Evolutionary conservation across 2,113 vertebrate genomes (phyloP).

Genomic region (Callorhinus ursinus): DNA sequence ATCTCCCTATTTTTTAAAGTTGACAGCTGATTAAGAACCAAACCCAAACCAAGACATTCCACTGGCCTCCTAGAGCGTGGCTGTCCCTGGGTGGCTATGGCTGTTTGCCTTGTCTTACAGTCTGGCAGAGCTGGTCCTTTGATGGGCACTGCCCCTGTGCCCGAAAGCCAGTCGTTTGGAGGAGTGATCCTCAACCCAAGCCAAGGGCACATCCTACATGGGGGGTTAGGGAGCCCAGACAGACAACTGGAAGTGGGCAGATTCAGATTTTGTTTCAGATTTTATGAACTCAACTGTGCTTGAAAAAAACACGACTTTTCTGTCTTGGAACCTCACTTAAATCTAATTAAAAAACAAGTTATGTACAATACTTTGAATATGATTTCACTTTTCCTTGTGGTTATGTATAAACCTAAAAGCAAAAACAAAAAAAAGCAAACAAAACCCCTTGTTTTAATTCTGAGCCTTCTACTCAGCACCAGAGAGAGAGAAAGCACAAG

Average conservation of each 20-base stretch:
- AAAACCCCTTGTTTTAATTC: neutral
- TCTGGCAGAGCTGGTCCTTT: neutral
- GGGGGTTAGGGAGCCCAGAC: neutral
- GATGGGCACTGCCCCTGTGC: neutral
- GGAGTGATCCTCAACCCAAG: neutral
- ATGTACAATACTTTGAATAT: neutral
- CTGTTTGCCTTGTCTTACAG: neutral
- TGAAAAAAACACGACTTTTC: neutral
- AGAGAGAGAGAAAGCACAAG: neutral
- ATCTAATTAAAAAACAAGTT: neutral
- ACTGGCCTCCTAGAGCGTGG: no score
- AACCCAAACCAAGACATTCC: neutral
- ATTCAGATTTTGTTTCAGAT: neutral
- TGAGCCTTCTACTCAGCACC: neutral
- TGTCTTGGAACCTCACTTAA: neutral
- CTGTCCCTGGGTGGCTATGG: rapidly evolving
- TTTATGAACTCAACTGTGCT: neutral
- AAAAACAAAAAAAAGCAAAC: neutral
- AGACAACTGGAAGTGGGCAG: neutral
- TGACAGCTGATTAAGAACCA: neutral
- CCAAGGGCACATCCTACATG: neutral
- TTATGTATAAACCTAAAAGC: neutral
- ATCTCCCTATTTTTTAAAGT: neutral
- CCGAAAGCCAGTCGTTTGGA: neutral
- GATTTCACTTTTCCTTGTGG: neutral